Percentiles rank a stretch among this genome's conserved stretches.
phyloP scores from a whole-genome alignment of 2,113 vertebrate species.

The Odobenus rosmarus region DNA sequence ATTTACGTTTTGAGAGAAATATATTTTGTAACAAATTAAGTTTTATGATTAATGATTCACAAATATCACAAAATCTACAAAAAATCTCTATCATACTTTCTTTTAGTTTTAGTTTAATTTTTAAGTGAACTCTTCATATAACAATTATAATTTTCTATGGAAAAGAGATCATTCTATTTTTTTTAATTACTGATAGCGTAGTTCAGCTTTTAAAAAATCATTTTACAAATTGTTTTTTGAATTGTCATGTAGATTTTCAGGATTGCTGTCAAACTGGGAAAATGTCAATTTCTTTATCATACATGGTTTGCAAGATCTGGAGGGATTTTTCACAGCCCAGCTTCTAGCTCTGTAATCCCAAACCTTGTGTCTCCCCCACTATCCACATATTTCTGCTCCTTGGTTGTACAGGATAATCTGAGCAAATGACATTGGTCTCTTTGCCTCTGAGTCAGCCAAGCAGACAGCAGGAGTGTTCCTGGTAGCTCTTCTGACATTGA shows the following conservation, averaged over 20 bases:
- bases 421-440: background rate
- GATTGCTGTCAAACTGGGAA: background rate
- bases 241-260: background rate
- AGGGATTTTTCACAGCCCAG: background rate
- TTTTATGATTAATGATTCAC: background rate
- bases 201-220: background rate
- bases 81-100: background rate
- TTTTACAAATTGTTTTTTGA: background rate
- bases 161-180: background rate
- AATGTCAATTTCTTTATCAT: background rate
- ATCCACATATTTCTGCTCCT: background rate
- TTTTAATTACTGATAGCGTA: background rate
- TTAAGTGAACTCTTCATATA: background rate
- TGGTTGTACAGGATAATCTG: background rate
- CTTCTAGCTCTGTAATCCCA: background rate
- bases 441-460: background rate
- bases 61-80: background rate
- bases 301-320: background rate
- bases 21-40: background rate
- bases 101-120: background rate
- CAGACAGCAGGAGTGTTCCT: background rate
- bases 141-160: background rate
- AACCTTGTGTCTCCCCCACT: fast-evolving
- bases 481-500: background rate
- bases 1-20: background rate